Percentiles rank a stretch among this genome's conserved stretches.
phyloP scores from a whole-genome alignment of 1,140 invertebrate genomes.

The Bombus haemorrhoidalis region DNA sequence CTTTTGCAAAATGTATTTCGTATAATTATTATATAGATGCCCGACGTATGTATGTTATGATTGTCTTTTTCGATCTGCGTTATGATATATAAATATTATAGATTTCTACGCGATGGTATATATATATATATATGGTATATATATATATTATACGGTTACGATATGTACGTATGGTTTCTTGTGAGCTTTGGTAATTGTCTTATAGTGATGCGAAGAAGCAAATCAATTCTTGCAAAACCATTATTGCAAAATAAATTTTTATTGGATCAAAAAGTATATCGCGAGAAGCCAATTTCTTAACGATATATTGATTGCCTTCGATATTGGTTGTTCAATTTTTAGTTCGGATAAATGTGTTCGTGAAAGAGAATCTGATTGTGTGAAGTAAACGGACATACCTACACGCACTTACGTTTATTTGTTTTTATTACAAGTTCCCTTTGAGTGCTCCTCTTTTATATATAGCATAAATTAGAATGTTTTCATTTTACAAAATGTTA shows the following conservation, averaged over 20 bases:
- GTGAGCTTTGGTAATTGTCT: constrained; percentile 64
- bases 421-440: constrained; percentile 26
- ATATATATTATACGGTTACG: constrained; percentile 62
- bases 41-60: constrained; percentile 71
- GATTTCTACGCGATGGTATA: constrained; percentile 69
- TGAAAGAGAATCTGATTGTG: constrained; percentile 55
- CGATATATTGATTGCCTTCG: constrained; percentile 54
- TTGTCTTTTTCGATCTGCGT: constrained; percentile 73
- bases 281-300: constrained; percentile 44
- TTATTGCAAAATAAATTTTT: constrained; percentile 50
- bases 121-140: constrained; percentile 61
- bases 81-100: constrained; percentile 69
- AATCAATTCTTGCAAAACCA: constrained; percentile 4
- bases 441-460: background rate
- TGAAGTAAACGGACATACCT: constrained; percentile 66
- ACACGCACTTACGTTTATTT: constrained; percentile 46
- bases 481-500: background rate
- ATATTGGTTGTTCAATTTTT: constrained; percentile 48
- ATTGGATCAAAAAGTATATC: constrained; percentile 18
- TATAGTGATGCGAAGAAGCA: constrained; percentile 34
- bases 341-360: constrained; percentile 51
- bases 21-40: constrained; percentile 70
- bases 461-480: no score
- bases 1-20: constrained; percentile 75
- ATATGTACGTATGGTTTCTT: constrained; percentile 72